Percentiles rank a stretch among this genome's conserved stretches.
phyloP scores from a whole-genome alignment of 30 jellyfish, hydroid and myxozoan genomes.

The Morbakka virulenta region DNA sequence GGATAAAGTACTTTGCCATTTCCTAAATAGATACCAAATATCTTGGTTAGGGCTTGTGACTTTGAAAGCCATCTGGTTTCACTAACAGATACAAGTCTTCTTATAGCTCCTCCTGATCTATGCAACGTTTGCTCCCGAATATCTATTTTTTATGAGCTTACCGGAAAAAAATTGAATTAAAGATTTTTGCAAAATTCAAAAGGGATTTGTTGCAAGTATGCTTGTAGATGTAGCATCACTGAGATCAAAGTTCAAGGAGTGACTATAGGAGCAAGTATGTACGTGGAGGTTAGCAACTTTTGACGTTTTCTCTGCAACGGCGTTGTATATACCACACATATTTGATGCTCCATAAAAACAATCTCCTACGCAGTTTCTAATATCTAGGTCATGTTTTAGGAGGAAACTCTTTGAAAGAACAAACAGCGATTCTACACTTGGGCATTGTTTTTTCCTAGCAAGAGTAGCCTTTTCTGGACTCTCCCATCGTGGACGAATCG shows the following conservation, averaged over 20 bases:
- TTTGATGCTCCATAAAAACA: constrained; percentile 22
- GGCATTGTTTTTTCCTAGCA: neutral
- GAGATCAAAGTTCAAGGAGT: constrained; percentile 21
- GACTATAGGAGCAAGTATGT: constrained; percentile 48
- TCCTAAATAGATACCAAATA: constrained; percentile 22
- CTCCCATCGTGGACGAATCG: neutral
- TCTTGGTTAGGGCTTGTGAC: constrained; percentile 23
- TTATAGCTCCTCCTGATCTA: constrained; percentile 9
- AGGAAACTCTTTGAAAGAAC: neutral
- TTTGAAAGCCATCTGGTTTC: constrained; percentile 48
- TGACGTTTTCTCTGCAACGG: constrained; percentile 22
- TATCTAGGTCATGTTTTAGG: neutral
- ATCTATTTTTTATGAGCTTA: constrained; percentile 42
- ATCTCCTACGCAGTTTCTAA: neutral
- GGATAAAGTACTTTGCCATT: constrained; percentile 21
- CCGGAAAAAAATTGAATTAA: constrained; percentile 17
- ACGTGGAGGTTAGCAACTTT: constrained; percentile 39
- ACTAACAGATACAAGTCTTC: constrained; percentile 35
- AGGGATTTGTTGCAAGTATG: constrained; percentile 30
- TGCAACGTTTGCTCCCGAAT: constrained; percentile 33
- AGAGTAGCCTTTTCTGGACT: neutral
- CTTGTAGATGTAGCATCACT: constrained; percentile 39
- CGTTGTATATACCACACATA: constrained; percentile 25
- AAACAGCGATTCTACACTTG: neutral
- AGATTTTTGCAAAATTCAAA: constrained; percentile 6